Percentiles rank a stretch among this genome's conserved stretches.
These are phyloP conservation scores for Ceratitis capitata DNA, from an alignment of 1,140 invertebrate genomes.

Conservation along the genomic window DNA sequence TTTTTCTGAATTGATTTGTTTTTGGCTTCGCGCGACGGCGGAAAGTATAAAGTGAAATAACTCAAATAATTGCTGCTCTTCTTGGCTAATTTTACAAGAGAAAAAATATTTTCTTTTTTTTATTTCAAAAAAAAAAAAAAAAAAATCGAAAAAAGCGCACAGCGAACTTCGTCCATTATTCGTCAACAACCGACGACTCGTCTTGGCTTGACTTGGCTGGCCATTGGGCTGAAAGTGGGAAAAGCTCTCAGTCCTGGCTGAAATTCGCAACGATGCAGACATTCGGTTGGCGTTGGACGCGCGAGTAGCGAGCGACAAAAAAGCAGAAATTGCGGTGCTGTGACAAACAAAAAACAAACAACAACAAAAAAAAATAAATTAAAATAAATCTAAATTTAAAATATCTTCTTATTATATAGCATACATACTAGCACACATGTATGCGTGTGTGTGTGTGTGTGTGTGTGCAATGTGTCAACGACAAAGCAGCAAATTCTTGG, in stretches of 20 bases:
- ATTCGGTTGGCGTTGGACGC: neutral
- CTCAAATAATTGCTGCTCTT: neutral
- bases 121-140: conserved; percentile 20
- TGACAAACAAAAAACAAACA: no score
- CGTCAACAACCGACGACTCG: neutral
- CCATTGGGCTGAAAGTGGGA: conserved; percentile 27
- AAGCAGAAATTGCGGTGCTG: neutral
- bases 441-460: no score
- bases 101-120: no score
- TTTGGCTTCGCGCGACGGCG: neutral
- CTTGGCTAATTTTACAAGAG: conserved; percentile 28
- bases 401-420: conserved; percentile 3
- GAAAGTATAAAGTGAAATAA: neutral
- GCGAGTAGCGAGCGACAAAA: neutral
- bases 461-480: neutral
- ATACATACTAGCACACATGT: no score
- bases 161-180: neutral
- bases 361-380: no score
- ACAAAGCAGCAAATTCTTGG: conserved; percentile 4
- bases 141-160: conserved; percentile 14
- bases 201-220: neutral
- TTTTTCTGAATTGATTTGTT: neutral
- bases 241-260: conserved; percentile 63
- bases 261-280: conserved; percentile 64
- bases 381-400: conserved; percentile 35